Evolutionary conservation across 2,888 invertebrate species (phyloP), one percentile per base, ranked within the genome.

Genomic region (Bhutanitis thaidina): DNA sequence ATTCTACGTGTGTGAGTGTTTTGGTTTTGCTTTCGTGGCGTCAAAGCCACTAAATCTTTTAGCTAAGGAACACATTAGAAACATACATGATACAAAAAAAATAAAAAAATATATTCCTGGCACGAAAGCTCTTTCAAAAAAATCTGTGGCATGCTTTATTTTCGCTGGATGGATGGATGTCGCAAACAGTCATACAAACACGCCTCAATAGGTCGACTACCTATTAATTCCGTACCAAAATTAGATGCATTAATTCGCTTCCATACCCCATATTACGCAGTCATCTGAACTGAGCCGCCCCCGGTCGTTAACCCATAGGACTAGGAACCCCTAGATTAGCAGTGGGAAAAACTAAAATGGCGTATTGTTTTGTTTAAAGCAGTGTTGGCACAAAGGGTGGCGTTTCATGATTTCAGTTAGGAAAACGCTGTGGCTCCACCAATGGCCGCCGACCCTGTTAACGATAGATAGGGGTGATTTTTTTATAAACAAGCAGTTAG

Each of bases 381-480:
- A 70, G 65, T 78, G 75, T 74, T 74, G 69, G 73, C 71, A 81
- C 75, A 81, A 82, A 83, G 82, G 83, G 50, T 50, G 44, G 83
- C 76, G 70, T 75, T 74, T 72, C 78, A 74, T 73, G 77, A 79
- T 79, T 80, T 80, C 74, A 76, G 75, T 72, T 73, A 70, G 73
- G 72, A 76, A 71, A 69, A 70, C 67, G 65, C 65, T 72, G 64
- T 58, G 60, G 69, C 68, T 74, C 78, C 72, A 58, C 83, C 82
- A 80, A 83, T 82, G 51, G 77, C 68, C 63, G 61, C 58, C 65
- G 69, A 65, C 69, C 71, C 64, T 67, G 69, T 65, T 61, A 59
- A 68, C 64, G 52, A 82, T 83, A 83, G 83, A 84, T 82, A 85
- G 84, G 84, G 84, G 81, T 74, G 74, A 52, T 56, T 66, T 60